These are phyloP conservation scores for Loripinus fragilis DNA, from an alignment of 2,888 invertebrate species.

Conservation along the genomic window DNA sequence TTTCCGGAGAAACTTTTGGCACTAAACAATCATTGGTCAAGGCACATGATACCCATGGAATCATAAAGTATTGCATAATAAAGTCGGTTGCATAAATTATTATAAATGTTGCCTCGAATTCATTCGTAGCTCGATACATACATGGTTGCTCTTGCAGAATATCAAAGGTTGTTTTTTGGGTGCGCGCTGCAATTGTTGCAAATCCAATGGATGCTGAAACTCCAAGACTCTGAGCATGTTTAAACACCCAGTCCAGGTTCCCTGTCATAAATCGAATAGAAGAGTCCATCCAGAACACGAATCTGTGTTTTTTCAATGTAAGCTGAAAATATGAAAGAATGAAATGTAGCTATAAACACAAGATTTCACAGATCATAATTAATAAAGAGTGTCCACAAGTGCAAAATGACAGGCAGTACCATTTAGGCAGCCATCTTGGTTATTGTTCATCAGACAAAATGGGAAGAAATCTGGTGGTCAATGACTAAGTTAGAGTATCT, in stretches of 20 bases:
- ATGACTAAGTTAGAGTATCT: no score
- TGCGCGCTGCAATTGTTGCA: slow-evolving; percentile 43
- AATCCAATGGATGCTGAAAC: slow-evolving; percentile 41
- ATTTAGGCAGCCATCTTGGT: no score
- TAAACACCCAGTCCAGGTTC: slow-evolving; percentile 36
- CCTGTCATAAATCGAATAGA: slow-evolving; percentile 45
- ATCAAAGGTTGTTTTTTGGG: slow-evolving; percentile 41
- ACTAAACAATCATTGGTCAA: slow-evolving; percentile 52
- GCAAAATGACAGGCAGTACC: no score
- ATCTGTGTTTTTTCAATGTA: slow-evolving; percentile 39
- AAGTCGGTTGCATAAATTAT: slow-evolving; percentile 47
- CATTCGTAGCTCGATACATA: slow-evolving; percentile 39
- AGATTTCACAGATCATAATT: background rate
- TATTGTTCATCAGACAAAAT: no score
- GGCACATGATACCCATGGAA: slow-evolving; percentile 59
- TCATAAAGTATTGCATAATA: slow-evolving; percentile 46
- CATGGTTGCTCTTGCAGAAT: slow-evolving; percentile 49
- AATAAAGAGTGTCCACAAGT: no score
- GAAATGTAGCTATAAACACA: background rate
- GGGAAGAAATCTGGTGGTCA: no score
- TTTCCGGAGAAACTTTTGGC: slow-evolving; percentile 28
- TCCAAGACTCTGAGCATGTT: slow-evolving; percentile 37
- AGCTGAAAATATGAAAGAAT: slow-evolving; percentile 44
- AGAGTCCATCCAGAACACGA: slow-evolving; percentile 61
- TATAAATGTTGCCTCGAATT: slow-evolving; percentile 55